Percentiles rank a stretch among this genome's conserved stretches.
phyloP scores from a whole-genome alignment of 2,888 invertebrate genomes.

The Leptura quadrifasciata region DNA sequence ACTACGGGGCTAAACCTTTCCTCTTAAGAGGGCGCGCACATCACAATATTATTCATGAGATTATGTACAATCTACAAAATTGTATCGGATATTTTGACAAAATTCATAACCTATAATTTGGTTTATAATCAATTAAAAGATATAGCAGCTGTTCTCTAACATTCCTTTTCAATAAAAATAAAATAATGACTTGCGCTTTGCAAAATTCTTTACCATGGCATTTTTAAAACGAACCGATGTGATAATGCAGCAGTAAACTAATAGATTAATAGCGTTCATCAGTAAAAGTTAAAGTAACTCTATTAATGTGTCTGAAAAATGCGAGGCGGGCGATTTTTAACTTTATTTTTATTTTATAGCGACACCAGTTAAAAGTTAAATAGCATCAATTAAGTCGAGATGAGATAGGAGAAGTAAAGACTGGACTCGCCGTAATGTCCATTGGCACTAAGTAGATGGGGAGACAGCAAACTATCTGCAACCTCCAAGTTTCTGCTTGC shows the following conservation, averaged over 20 bases:
- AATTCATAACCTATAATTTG: too few species aligned
- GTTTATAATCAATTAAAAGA: too few species aligned
- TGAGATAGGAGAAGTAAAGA: constrained; percentile 12
- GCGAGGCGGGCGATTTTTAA: constrained; percentile 9
- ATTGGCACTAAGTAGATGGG: constrained; percentile 23
- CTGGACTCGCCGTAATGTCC: constrained; percentile 27
- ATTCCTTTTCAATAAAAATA: neutral
- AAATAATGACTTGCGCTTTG: neutral
- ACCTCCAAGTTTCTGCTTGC: constrained; percentile 2
- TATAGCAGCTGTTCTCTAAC: too few species aligned
- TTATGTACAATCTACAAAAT: too few species aligned
- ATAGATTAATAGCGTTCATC: constrained; percentile 2
- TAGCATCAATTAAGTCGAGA: constrained; percentile 23
- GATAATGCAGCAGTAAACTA: neutral
- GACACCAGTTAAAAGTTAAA: constrained; percentile 24
- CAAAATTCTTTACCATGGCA: neutral
- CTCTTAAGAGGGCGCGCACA: too few species aligned
- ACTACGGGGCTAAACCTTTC: too few species aligned
- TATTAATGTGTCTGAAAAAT: constrained; percentile 16
- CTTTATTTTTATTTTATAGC: constrained; percentile 28
- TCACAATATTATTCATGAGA: too few species aligned
- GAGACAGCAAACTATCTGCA: constrained; percentile 10
- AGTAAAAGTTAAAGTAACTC: constrained; percentile 11
- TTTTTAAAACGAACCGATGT: neutral
- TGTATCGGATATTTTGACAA: too few species aligned